phyloP scores from a whole-genome alignment of 2,888 invertebrate genomes.

The Dolichopus griseipennis region DNA sequence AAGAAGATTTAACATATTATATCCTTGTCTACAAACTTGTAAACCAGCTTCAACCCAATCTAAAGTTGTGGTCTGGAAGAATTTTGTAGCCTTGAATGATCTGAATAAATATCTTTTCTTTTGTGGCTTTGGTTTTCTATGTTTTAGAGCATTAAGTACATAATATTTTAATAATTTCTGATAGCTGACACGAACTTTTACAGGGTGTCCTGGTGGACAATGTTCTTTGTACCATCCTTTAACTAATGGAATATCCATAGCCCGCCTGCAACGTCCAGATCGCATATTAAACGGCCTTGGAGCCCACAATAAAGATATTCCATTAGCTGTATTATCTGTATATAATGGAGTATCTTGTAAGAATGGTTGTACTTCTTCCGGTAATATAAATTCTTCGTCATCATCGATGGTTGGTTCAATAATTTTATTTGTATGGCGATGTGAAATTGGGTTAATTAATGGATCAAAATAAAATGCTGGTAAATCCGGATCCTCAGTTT shows the following conservation, averaged over 20 bases:
- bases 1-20: constrained; percentile 97
- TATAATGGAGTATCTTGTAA: constrained; percentile 92
- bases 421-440: constrained; percentile 77
- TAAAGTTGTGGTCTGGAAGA: constrained; percentile 98
- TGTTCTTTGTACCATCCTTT: constrained; percentile 96
- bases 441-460: constrained; percentile 97
- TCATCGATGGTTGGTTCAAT: constrained; percentile 85
- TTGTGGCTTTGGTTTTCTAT: constrained; percentile 95
- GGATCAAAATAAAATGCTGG: constrained; percentile 99
- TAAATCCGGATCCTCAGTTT: constrained; percentile 98
- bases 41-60: constrained; percentile 99
- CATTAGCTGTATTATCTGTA: constrained; percentile 98
- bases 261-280: constrained; percentile 86
- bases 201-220: constrained; percentile 91
- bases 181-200: constrained; percentile 98
- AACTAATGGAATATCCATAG: constrained; percentile 94
- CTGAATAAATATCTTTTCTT: constrained; percentile 97
- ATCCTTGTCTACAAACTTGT: constrained; percentile 97
- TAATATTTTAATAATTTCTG: constrained; percentile 98
- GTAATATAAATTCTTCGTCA: constrained; percentile 87
- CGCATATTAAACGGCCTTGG: constrained; percentile 96
- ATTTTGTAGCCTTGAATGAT: constrained; percentile 99
- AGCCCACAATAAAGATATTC: constrained; percentile 93
- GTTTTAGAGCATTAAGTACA: constrained; percentile 95
- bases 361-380: constrained; percentile 85